These are phyloP conservation scores for Drosophila kokeensis DNA, from an alignment of 2,888 invertebrate species.

Conservation along the genomic window DNA sequence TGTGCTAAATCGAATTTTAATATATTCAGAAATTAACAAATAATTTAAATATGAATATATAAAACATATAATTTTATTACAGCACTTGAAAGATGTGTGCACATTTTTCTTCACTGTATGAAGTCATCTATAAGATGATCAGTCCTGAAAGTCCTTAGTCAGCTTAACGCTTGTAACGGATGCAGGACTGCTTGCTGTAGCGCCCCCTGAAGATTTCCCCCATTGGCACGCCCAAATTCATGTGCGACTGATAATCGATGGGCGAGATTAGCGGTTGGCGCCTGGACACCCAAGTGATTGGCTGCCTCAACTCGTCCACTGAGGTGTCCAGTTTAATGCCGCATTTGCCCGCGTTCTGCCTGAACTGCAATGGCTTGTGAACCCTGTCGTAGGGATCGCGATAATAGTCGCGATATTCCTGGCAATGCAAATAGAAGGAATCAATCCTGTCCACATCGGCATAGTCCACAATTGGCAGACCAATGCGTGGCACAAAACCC, in stretches of 20 bases:
- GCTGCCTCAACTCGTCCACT: conserved; percentile 30
- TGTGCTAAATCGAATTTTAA: neutral
- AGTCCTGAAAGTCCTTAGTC: neutral
- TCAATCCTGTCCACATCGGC: conserved; percentile 74
- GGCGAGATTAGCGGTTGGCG: conserved; percentile 18
- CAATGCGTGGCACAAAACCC: conserved; percentile 77
- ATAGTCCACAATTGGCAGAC: conserved; percentile 76
- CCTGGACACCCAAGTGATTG: conserved; percentile 24
- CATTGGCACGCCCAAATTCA: conserved; percentile 42
- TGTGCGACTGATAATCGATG: conserved; percentile 28
- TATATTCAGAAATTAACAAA: neutral
- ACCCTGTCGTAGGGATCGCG: conserved; percentile 79
- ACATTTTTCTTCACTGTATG: conserved; percentile 18
- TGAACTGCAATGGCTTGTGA: conserved; percentile 55
- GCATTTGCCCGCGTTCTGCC: conserved; percentile 49
- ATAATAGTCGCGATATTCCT: conserved; percentile 81
- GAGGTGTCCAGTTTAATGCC: conserved; percentile 38
- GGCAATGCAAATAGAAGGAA: conserved; percentile 76
- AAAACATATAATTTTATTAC: conserved; percentile 3
- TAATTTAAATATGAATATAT: neutral
- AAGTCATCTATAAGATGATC: conserved; percentile 10
- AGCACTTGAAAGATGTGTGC: neutral
- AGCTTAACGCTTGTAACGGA: conserved; percentile 32
- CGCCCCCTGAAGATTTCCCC: conserved; percentile 14
- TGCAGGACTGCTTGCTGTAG: conserved; percentile 19